These are phyloP conservation scores for Acrossocheilus fasciatus DNA, from an alignment of 2,797 vertebrate genomes.

Conservation along the genomic window DNA sequence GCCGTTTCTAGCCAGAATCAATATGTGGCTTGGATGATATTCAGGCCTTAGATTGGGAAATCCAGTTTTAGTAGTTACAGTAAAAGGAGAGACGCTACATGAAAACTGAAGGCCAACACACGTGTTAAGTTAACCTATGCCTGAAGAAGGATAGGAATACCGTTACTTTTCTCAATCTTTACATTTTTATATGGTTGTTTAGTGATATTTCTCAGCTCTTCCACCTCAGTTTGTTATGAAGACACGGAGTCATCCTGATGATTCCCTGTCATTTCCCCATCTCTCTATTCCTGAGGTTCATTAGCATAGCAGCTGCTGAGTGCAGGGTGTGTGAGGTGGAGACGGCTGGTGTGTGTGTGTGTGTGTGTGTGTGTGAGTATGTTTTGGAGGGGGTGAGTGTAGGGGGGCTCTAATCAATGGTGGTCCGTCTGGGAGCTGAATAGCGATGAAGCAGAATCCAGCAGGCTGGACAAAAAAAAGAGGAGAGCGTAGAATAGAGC, in stretches of 20 bases:
- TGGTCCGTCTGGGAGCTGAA: constrained; percentile 83
- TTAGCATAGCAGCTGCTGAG: constrained; percentile 98
- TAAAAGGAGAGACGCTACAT: not conserved
- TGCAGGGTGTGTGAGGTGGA: constrained; percentile 74
- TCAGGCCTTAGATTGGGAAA: not conserved
- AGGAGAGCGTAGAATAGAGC: constrained; percentile 64
- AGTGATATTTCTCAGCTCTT: constrained; percentile 54
- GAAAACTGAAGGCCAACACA: not conserved
- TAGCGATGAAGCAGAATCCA: constrained; percentile 78
- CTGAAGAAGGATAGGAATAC: not conserved
- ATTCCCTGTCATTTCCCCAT: constrained; percentile 67
- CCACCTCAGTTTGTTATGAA: constrained; percentile 83
- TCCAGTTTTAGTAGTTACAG: not conserved
- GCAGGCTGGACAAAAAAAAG: constrained; percentile 74
- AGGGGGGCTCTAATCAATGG: constrained; percentile 80
- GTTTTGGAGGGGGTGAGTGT: constrained; percentile 42
- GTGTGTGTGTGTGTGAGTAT: constrained; percentile 49
- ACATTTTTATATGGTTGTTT: not conserved
- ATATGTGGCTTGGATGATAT: constrained; percentile 16
- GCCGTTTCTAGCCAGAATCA: not conserved
- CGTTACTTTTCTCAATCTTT: not conserved
- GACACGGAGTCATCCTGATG: constrained; percentile 77
- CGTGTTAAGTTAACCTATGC: not conserved
- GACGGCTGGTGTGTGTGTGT: constrained; percentile 67
- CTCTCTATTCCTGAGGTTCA: constrained; percentile 77